Evolutionary conservation across 2,888 invertebrate species (phyloP).

Genomic region (Tetranychus truncatus): DNA sequence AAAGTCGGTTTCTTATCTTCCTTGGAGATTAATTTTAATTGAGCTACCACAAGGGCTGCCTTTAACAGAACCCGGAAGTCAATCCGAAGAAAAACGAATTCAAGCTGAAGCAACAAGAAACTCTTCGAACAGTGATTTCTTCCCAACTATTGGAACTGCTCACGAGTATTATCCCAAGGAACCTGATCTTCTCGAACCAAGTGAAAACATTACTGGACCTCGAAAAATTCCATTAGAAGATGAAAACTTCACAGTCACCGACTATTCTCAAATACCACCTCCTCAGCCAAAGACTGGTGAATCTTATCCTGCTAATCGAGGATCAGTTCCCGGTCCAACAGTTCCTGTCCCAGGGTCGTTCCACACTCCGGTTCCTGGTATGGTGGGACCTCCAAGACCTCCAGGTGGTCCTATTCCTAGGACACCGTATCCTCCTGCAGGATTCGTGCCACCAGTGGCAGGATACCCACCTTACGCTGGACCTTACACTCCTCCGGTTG

Average conservation of each 20-base stretch:
- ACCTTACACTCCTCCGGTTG: neutral
- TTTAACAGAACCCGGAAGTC: conserved; percentile 13
- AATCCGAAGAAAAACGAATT: conserved; percentile 16
- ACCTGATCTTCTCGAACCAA: conserved; percentile 57
- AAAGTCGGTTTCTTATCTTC: neutral
- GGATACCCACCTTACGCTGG: neutral
- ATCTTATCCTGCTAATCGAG: neutral
- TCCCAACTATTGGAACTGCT: neutral
- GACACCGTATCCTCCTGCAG: neutral
- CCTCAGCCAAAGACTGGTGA: neutral
- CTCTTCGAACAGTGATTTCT: neutral
- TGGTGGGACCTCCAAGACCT: neutral
- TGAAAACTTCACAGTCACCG: conserved; percentile 29
- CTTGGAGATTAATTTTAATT: conserved; percentile 18
- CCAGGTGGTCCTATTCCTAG: neutral
- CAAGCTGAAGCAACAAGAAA: conserved; percentile 15
- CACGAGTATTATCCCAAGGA: conserved; percentile 63
- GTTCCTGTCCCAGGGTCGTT: neutral
- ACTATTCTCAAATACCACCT: neutral
- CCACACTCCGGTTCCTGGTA: neutral
- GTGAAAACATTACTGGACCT: conserved; percentile 47
- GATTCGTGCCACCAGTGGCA: neutral
- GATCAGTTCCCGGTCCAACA: neutral
- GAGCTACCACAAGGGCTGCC: neutral
- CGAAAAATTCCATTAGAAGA: conserved; percentile 72